Conservation (phyloP, 1,140 invertebrate species). For the Leptoteleia sp. region DNA sequence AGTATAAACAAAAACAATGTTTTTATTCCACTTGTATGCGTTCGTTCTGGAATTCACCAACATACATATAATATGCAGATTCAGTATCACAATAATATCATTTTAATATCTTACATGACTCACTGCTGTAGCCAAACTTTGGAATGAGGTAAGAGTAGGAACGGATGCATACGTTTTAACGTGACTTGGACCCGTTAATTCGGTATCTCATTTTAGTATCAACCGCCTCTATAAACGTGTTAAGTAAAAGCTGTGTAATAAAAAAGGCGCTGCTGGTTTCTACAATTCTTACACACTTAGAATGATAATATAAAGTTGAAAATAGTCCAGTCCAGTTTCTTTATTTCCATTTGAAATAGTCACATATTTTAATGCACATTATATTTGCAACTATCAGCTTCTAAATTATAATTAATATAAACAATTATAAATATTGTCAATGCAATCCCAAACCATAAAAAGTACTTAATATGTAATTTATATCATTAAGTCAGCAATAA, state of each 20-base stretch:
- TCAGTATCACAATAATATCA: too few relatives aligned
- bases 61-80: background rate
- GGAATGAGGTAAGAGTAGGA: constrained; percentile 41
- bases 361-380: too few relatives aligned
- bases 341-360: too few relatives aligned
- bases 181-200: constrained; percentile 41
- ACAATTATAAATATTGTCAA: too few relatives aligned
- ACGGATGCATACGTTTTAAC: constrained; percentile 38
- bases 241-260: constrained; percentile 15
- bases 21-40: too few relatives aligned
- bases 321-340: too few relatives aligned
- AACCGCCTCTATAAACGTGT: constrained; percentile 24
- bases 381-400: too few relatives aligned
- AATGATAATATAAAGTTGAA: background rate
- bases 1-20: too few relatives aligned
- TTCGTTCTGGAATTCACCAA: constrained; percentile 19
- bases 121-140: constrained; percentile 36
- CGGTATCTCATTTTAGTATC: constrained; percentile 30
- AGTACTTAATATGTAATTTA: too few relatives aligned
- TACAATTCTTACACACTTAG: background rate
- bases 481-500: too few relatives aligned
- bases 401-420: too few relatives aligned
- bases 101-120: constrained; percentile 25
- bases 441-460: too few relatives aligned
- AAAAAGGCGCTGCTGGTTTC: constrained; percentile 1